Conservation (phyloP, 2,113 vertebrate species). For the Carettochelys insculpta region DNA sequence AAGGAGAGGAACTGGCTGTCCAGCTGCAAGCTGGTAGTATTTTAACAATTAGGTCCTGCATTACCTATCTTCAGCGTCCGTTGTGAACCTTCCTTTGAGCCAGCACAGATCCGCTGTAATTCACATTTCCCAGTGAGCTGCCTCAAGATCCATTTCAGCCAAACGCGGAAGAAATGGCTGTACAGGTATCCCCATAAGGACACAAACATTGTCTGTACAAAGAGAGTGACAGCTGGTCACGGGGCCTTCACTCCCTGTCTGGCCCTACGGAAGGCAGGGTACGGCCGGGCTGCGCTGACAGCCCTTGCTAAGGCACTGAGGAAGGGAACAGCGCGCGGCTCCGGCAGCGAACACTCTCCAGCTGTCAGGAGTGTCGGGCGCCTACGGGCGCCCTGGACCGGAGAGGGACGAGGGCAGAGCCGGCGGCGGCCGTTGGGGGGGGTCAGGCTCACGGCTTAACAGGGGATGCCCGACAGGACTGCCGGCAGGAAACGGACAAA, state of each 20-base stretch:
- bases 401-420: no score
- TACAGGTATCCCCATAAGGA: constrained; percentile 89
- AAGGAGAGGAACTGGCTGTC: neutral
- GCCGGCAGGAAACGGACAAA: no score
- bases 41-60: neutral
- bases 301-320: neutral
- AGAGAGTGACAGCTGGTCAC: neutral
- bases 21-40: neutral
- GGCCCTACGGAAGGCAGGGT: neutral
- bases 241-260: fast-evolving
- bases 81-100: constrained; percentile 77
- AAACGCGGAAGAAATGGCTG: constrained; percentile 86
- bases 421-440: neutral
- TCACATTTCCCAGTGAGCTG: constrained; percentile 89
- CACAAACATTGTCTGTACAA: constrained; percentile 82
- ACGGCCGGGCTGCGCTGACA: neutral
- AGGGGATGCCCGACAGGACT: neutral
- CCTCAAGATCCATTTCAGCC: constrained; percentile 92
- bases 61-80: constrained; percentile 87
- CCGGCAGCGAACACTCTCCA: neutral
- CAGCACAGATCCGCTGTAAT: constrained; percentile 87
- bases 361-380: neutral
- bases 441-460: neutral
- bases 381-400: no score
- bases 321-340: no score